Percentiles rank a stretch among this genome's conserved stretches.
phyloP scores from a whole-genome alignment of 2,113 vertebrate species.

The Ivindomyrus marchei region DNA sequence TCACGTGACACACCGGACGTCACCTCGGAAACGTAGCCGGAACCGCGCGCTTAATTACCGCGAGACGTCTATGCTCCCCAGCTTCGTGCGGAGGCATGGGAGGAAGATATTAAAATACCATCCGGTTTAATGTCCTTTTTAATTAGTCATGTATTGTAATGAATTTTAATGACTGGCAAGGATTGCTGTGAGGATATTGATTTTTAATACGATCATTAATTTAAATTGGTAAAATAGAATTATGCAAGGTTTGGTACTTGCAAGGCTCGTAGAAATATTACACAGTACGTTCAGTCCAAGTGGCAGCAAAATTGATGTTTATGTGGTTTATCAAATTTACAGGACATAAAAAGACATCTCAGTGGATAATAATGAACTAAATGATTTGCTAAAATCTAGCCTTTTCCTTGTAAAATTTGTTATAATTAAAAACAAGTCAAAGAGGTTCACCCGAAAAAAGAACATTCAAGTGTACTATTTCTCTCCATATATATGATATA shows the following conservation, averaged over 20 bases:
- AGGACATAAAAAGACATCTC: neutral
- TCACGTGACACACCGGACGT: neutral
- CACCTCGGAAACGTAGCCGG: neutral
- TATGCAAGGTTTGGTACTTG: constrained; percentile 58
- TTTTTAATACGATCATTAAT: constrained; percentile 65
- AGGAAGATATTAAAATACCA: constrained; percentile 68
- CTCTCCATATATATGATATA: neutral
- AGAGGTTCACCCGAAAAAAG: neutral
- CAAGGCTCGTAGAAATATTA: constrained; percentile 29
- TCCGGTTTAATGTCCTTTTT: constrained; percentile 69
- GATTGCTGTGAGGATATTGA: constrained; percentile 59
- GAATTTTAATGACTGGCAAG: constrained; percentile 68
- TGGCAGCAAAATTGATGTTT: constrained; percentile 8
- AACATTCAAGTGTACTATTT: neutral
- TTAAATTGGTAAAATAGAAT: constrained; percentile 64
- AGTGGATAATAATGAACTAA: neutral
- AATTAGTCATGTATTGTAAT: constrained; percentile 77
- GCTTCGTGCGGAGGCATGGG: constrained; percentile 59
- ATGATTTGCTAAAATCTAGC: neutral
- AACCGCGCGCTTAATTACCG: neutral
- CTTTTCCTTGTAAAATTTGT: neutral
- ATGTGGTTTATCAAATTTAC: constrained; percentile 16
- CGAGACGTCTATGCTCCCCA: constrained; percentile 62
- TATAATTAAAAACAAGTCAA: constrained; percentile 4
- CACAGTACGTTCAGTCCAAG: neutral